Evolutionary conservation across 2,113 vertebrate genomes (phyloP), one percentile per base, ranked within the genome.

Genomic region (Leptobrachium ailaonicum): DNA sequence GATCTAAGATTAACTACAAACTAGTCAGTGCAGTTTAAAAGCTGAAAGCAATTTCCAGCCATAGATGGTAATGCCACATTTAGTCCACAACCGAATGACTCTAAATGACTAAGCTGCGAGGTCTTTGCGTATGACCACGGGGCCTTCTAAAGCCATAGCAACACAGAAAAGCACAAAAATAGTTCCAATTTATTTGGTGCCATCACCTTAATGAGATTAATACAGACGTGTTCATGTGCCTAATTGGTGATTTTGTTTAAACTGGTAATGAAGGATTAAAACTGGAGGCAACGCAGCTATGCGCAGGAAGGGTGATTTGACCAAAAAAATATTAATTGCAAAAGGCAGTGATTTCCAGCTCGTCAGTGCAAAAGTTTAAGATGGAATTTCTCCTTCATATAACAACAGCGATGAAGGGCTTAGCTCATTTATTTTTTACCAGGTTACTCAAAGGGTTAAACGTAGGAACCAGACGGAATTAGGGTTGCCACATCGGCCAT

Each of bases 1-100:
- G 92, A 94, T 94, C 92, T 93, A 94, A 94, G 93, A 94, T 94
- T 94, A 94, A 94, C 92, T 94, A 92, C 91, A 93, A 91, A 94
- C 91, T 94, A 94, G 93, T 94, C 93, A 92, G 91, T 93, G 93
- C 92, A 90, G 93, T 93, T 92, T 94, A 92, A 94, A 93, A 92
- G 91, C 93, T 94, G 91, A 94, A 94, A 94, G 93, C 93, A 94
- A 94, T 94, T 94, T 94, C 90, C 92, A 92, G 90, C 90, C 89
- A 90, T 92, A 88, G 92, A 94, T 91, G 92, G 93, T 93, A 94
- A 94, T 93, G 92, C 93, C 91, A 93, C 92, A 92, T 93, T 93
- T 92, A 92, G 91, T 92, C 92, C 90, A 92, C 93, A 94, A 94
- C 88, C 83, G 90, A 93, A 93, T 94, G 93, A 93, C 91, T 94